These are phyloP conservation scores for Arrhopalites spinosus DNA, from an alignment of 2,888 invertebrate genomes.

Conservation along the genomic window DNA sequence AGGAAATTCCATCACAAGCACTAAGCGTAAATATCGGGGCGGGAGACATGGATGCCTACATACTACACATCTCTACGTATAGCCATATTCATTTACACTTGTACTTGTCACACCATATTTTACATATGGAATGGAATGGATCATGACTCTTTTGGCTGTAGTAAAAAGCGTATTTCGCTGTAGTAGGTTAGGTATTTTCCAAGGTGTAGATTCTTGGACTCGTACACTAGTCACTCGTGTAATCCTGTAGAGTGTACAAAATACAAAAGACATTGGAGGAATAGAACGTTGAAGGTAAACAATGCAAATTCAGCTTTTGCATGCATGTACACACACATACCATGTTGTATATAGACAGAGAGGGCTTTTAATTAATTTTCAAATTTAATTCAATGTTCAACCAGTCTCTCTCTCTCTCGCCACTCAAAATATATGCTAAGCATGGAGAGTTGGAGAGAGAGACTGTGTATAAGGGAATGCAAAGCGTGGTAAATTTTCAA, in stretches of 20 bases:
- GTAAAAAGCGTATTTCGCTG: not conserved
- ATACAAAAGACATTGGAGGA: too few relatives aligned
- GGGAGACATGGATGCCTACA: too few relatives aligned
- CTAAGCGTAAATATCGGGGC: too few relatives aligned
- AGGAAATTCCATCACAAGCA: constrained; percentile 33
- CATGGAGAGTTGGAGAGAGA: not conserved
- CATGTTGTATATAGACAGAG: not conserved
- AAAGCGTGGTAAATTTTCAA: constrained; percentile 25
- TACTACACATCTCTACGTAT: too few relatives aligned
- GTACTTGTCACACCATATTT: too few relatives aligned
- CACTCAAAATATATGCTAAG: constrained; percentile 19
- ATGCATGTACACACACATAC: not conserved
- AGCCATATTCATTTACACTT: too few relatives aligned
- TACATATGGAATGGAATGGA: not conserved
- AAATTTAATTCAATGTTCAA: constrained; percentile 34
- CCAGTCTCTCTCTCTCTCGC: constrained; percentile 10
- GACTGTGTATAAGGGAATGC: not conserved
- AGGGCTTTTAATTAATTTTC: constrained; percentile 36
- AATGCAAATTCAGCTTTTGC: constrained; percentile 19
- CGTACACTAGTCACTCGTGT: too few relatives aligned
- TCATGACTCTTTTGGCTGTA: not conserved
- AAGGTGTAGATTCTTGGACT: too few relatives aligned
- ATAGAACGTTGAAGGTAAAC: constrained; percentile 1
- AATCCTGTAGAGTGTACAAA: not conserved
- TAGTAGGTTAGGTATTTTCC: not conserved